Base-by-base conservation (phyloP, 2,797 vertebrate species). In the Phoxinus dragarum region DNA sequence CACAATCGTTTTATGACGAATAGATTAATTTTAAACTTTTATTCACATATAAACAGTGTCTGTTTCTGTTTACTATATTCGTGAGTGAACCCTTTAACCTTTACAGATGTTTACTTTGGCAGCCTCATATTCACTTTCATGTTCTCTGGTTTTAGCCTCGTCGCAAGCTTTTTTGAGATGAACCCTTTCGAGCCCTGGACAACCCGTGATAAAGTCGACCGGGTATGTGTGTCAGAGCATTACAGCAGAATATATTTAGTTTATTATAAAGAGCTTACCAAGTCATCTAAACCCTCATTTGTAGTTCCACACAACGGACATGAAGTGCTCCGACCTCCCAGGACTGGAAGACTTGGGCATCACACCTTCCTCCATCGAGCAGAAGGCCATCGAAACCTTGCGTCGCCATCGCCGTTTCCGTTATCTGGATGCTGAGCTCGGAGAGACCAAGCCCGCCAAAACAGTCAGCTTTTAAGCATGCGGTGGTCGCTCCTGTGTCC, bases 291-390 rank as follows among this genome's bases (percentile, higher is more conserved):
- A 64, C 10, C 11, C 2, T 69, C 27, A 17, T 69, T 54, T 84
- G 14, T 88, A 99, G 98, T 95, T 99, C 81, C 97, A 99, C 89
- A 90, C 92, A 85, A 96, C 97, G 68, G 98, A 99, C 90, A 93
- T 95, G 96, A 95, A 88, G 38, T 92, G 94, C 85, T 96, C 96
- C 0, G 96, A 95, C 44, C 96, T 99, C 73, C 98, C 97, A 2
- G 97, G 97, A 82, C 94, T 99, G 84, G 96, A 98, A 89, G 98
- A 99, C 88, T 94, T 99, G 16, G 97, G 96, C 1, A 94, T 99
- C 88, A 89, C 94, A 4, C 92, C 97, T 16, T 86, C 94, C 5
- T 81, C 96, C 0, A 91, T 99, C 61, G 98, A 99, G 68, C 94
- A 96, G 89, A 98, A 92, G 91, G 97, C 97, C 16, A 98, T 99